phyloP scores from a whole-genome alignment of 2,797 vertebrate genomes.

The Discoglossus pictus region DNA sequence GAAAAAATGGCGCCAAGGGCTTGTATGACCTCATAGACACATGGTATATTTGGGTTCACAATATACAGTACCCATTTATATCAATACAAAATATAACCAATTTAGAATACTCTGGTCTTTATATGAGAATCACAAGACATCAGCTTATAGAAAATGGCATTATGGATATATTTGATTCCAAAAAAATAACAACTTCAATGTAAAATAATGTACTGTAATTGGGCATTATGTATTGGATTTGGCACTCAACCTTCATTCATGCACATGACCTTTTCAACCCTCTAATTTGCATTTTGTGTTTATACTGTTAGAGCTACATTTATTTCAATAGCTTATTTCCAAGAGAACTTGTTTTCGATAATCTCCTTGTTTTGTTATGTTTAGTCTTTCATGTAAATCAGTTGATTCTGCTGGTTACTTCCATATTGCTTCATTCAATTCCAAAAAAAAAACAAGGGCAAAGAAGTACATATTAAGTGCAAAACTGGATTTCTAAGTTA shows the following conservation, averaged over 20 bases:
- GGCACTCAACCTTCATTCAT: conserved; percentile 10
- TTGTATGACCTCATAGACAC: too few species aligned
- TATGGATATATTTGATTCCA: not conserved
- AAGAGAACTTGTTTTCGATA: conserved; percentile 26
- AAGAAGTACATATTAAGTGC: conserved; percentile 72
- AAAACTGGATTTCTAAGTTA: conserved; percentile 73
- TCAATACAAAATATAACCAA: not conserved
- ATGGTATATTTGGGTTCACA: too few species aligned
- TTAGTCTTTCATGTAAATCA: conserved; percentile 63
- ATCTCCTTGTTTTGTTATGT: conserved; percentile 70
- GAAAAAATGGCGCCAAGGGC: too few species aligned
- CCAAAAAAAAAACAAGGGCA: conserved; percentile 63
- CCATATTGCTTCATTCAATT: conserved; percentile 83
- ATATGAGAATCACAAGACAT: not conserved
- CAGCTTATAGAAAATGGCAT: not conserved
- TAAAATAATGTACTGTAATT: conserved; percentile 6
- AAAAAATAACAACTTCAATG: not conserved
- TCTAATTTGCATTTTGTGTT: not conserved
- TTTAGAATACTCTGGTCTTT: not conserved
- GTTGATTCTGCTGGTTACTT: conserved; percentile 75
- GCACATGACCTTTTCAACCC: conserved; percentile 12
- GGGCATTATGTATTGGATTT: conserved; percentile 11
- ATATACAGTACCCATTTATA: not conserved
- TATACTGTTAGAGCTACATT: conserved; percentile 31
- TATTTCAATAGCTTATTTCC: conserved; percentile 45